Base-by-base conservation (phyloP, 1,140 invertebrate genomes). In the Globodera ellingtonae region DNA sequence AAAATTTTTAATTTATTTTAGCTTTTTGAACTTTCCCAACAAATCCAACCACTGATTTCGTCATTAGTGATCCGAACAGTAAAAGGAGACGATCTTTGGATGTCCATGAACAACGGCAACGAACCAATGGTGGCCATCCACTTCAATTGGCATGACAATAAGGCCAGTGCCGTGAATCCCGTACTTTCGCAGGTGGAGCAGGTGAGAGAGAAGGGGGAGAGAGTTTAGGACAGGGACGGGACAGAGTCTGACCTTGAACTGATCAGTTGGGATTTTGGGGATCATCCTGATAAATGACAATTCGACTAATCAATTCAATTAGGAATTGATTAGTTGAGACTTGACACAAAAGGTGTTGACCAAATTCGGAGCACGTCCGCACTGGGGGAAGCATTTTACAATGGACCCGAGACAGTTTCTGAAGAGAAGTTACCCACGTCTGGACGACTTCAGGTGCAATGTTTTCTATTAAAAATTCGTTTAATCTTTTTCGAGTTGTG, bases 341-440 rank as follows among this genome's bases (percentile, higher is more conserved):
- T 35, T 35, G 35, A 59, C 56, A 59, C 56, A 59, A 35, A 35
- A 35, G 56, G 18, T 44, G 47, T 47, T 78, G 21, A 13, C 24
- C 8, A 21, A 35, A 18, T 78, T 69, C n/a, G 35, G 18, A 13
- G 56, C 76, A 10, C 66, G 50, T 7, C 76, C 76, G 50, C 76
- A 78, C 71, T 70, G 24, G 76, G 76, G 59, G 44, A 78, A 78
- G 6, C 21, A 65, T 6, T 69, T 46, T 71, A 78, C 76, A n/a
- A 66, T 67, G 59, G 18, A 78, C 7, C 24, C 59, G 6, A 50
- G 2, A 7, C 8, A 78, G 35, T 78, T 70, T 71, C 46, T 78
- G 8, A 46, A 62, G 9, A 5, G 56, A 10, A 59, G 56, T 21
- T 75, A 46, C 21, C 76, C 76, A 21, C 59, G 77, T 21, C 15